Conservation (phyloP, 2,113 vertebrate species). For the Chamaea fasciata region DNA sequence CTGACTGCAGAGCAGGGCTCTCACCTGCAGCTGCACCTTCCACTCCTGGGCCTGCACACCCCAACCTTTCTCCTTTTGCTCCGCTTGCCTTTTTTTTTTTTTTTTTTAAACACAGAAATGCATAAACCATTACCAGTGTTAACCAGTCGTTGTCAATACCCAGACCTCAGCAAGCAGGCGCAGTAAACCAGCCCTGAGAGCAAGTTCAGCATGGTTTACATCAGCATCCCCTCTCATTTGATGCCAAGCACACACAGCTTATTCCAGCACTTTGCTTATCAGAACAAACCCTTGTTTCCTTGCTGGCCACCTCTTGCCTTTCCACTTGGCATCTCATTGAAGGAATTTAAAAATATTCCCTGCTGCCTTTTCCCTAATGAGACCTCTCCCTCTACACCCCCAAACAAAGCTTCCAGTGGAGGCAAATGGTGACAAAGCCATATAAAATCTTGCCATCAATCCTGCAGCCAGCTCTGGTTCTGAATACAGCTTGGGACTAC, state of each 20-base stretch:
- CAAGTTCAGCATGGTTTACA: background rate
- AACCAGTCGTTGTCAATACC: background rate
- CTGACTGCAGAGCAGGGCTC: background rate
- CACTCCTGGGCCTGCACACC: background rate
- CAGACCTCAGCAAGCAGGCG: background rate
- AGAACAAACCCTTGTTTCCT: background rate
- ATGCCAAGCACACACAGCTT: background rate
- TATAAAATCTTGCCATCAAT: background rate
- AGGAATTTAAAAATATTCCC: background rate
- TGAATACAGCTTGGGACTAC: background rate
- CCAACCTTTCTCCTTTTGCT: background rate
- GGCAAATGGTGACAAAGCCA: background rate
- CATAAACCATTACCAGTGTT: background rate
- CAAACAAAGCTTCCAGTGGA: background rate
- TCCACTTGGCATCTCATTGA: background rate
- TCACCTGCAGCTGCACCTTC: background rate
- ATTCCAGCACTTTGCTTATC: background rate
- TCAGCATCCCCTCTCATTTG: background rate
- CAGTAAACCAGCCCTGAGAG: background rate
- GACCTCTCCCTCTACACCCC: background rate
- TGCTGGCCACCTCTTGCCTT: background rate
- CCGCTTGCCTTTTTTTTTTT: background rate
- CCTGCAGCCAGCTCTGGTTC: background rate
- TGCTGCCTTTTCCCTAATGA: background rate
- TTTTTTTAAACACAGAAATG: background rate